phyloP scores from a whole-genome alignment of 2,888 invertebrate genomes.

The Diaphora mendica region DNA sequence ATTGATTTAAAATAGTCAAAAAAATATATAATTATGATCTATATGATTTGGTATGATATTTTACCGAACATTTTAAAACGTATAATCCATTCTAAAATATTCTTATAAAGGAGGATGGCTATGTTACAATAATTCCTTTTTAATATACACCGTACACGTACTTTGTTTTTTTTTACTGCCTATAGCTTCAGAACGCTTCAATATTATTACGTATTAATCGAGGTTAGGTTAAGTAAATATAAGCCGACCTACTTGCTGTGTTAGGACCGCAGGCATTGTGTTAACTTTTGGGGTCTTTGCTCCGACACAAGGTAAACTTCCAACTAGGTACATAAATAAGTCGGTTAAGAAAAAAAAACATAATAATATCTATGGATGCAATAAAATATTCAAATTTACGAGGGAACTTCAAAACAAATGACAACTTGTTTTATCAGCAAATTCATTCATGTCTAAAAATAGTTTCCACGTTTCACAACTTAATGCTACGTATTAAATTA shows the following conservation, averaged over 20 bases:
- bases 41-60: too few species aligned
- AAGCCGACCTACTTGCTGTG: background rate
- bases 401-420: background rate
- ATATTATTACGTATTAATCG: background rate
- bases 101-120: too few species aligned
- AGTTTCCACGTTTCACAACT: background rate
- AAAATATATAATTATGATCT: too few species aligned
- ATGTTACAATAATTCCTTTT: background rate
- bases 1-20: too few species aligned
- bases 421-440: background rate
- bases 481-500: background rate
- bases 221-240: background rate
- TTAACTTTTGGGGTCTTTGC: background rate
- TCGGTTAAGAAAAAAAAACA: background rate
- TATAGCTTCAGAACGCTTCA: background rate
- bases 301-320: background rate
- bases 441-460: constrained; percentile 4
- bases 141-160: background rate
- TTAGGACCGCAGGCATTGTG: background rate
- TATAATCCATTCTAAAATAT: too few species aligned
- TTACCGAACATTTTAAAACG: too few species aligned
- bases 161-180: background rate
- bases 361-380: background rate
- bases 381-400: constrained; percentile 1
- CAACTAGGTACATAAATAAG: background rate